phyloP scores from a whole-genome alignment of 2,797 vertebrate genomes.

The Aeoliscus strigatus region DNA sequence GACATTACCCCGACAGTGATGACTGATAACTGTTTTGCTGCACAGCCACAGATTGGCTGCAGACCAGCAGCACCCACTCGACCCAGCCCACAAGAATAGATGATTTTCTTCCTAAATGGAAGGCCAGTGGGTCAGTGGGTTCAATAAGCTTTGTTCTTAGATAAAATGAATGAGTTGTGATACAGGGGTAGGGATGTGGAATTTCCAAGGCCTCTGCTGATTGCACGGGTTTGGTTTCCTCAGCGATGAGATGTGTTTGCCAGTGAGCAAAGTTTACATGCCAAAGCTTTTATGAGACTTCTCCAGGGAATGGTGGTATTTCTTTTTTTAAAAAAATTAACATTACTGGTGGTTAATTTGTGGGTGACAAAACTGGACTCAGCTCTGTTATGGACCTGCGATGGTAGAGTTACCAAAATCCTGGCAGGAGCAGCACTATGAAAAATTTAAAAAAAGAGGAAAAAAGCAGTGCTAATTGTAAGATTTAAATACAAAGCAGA shows the following conservation, averaged over 20 bases:
- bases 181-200: constrained; percentile 29
- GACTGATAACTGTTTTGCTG: constrained; percentile 28
- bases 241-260: constrained; percentile 18
- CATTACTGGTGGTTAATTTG: too few species aligned
- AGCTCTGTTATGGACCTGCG: too few species aligned
- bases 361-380: too few species aligned
- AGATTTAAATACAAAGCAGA: too few species aligned
- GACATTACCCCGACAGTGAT: constrained; percentile 38
- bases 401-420: too few species aligned
- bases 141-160: constrained; percentile 34
- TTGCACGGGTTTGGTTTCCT: constrained; percentile 52
- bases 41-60: constrained; percentile 28
- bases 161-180: constrained; percentile 38
- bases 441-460: too few species aligned
- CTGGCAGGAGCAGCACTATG: too few species aligned
- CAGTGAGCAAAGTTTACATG: constrained; percentile 7
- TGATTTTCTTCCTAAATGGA: constrained; percentile 14
- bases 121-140: constrained; percentile 32
- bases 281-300: neutral
- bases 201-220: constrained; percentile 26
- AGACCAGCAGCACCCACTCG: constrained; percentile 21
- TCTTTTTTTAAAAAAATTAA: too few species aligned
- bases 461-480: too few species aligned
- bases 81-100: constrained; percentile 3
- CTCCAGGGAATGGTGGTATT: too few species aligned